phyloP scores from a whole-genome alignment of 1,140 invertebrate genomes.

The Drosophila varians region DNA sequence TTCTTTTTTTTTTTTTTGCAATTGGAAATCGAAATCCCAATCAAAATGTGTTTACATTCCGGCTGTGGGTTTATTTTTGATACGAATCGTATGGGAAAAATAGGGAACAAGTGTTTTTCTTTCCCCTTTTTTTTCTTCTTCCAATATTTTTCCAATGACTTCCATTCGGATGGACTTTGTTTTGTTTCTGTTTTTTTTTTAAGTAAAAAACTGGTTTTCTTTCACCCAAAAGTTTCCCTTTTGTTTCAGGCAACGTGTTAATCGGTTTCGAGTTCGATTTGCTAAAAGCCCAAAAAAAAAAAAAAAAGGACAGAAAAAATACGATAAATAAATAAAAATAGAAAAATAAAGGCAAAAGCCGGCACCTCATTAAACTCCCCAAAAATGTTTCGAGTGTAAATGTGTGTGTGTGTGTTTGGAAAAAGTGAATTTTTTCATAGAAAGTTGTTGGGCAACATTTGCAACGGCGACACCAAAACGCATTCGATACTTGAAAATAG shows the following conservation, averaged over 20 bases:
- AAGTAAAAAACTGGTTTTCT: conserved; percentile 33
- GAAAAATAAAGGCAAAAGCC: conserved; percentile 33
- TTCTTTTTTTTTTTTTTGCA: not conserved
- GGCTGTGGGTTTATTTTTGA: conserved; percentile 27
- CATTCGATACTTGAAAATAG: conserved; percentile 76
- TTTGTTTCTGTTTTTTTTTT: conserved; percentile 20
- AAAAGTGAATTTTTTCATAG: conserved; percentile 82
- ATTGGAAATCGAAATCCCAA: not conserved
- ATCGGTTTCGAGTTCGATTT: conserved; percentile 64
- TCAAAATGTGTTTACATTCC: conserved; percentile 30
- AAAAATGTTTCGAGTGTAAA: not conserved
- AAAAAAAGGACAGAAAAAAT: conserved; percentile 19
- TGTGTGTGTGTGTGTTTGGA: conserved; percentile 22
- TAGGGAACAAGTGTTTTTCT: conserved; percentile 21
- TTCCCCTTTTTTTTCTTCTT: not conserved
- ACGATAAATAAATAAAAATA: conserved; percentile 4
- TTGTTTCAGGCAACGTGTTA: conserved; percentile 61
- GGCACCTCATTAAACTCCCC: conserved; percentile 38
- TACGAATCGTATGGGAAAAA: conserved; percentile 11
- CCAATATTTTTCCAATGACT: conserved; percentile 6
- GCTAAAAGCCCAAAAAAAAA: conserved; percentile 41
- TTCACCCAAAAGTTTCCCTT: conserved; percentile 60
- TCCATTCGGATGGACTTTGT: conserved; percentile 8
- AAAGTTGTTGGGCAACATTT: conserved; percentile 80
- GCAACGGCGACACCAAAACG: conserved; percentile 41